These are phyloP conservation scores for Amblyjoppa proteus DNA, from an alignment of 2,888 invertebrate genomes.

Conservation along the genomic window DNA sequence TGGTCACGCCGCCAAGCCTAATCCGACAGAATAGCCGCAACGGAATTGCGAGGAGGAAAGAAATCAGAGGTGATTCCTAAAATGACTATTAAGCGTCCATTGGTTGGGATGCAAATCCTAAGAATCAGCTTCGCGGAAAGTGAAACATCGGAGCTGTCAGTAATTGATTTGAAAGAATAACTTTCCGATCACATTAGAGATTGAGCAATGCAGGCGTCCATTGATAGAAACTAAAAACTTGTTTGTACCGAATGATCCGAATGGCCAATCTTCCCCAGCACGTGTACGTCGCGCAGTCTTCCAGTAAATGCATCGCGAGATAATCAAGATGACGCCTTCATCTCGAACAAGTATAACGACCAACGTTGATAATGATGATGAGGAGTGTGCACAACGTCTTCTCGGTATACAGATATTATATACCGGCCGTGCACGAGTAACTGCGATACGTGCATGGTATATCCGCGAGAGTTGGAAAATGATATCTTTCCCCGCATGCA, in stretches of 20 bases:
- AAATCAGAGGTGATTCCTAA: neutral
- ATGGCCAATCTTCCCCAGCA: neutral
- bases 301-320: neutral
- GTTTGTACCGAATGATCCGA: neutral
- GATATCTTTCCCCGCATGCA: conserved; percentile 65
- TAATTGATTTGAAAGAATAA: no score
- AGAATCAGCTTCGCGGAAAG: no score
- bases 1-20: conserved; percentile 59
- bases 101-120: no score
- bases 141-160: no score
- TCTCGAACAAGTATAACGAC: conserved; percentile 7
- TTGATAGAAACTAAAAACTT: neutral
- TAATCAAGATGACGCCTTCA: neutral
- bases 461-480: conserved; percentile 59
- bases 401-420: neutral
- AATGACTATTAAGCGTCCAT: conserved; percentile 1
- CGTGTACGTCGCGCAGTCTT: neutral
- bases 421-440: conserved; percentile 7
- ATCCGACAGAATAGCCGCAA: conserved; percentile 43
- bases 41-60: neutral
- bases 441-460: neutral
- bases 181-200: neutral
- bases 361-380: conserved; percentile 28
- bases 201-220: neutral
- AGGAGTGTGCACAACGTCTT: conserved; percentile 4